These are phyloP conservation scores for Indri indri DNA, from an alignment of 2,113 vertebrate genomes.

Conservation along the genomic window DNA sequence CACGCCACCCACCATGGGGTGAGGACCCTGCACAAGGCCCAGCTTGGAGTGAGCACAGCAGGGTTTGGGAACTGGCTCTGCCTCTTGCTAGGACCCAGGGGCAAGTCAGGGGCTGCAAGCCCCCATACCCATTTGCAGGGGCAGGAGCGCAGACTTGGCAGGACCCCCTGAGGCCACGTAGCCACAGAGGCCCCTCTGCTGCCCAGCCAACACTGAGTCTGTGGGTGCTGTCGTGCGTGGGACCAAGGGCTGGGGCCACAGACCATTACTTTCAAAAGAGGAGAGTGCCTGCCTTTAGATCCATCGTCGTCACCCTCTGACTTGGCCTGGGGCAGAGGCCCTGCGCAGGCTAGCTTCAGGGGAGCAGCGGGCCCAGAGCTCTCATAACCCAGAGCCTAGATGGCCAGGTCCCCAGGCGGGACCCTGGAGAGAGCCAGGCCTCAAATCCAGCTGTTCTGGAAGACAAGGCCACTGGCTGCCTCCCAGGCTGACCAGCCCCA, in stretches of 20 bases:
- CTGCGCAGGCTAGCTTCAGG: background rate
- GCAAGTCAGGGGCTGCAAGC: fast-evolving
- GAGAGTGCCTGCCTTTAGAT: background rate
- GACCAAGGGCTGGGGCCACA: background rate
- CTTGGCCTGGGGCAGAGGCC: background rate
- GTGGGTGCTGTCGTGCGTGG: fast-evolving
- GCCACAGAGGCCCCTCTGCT: background rate
- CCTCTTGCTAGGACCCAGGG: background rate
- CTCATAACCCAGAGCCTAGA: background rate
- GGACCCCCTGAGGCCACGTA: background rate
- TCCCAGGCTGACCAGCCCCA: background rate
- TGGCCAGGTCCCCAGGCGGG: too few species aligned
- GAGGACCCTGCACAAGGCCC: background rate
- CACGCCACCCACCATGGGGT: fast-evolving
- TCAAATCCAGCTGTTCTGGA: background rate
- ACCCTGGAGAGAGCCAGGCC: background rate
- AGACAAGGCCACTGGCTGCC: background rate
- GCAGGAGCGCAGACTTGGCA: background rate
- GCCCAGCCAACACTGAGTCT: background rate
- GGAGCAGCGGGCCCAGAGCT: background rate
- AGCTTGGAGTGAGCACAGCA: too few species aligned
- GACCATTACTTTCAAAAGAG: background rate
- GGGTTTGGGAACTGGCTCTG: background rate
- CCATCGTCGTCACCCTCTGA: background rate
- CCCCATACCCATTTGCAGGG: background rate